Evolutionary conservation across 2,113 vertebrate genomes (phyloP).

Genomic region (Rana temporaria): DNA sequence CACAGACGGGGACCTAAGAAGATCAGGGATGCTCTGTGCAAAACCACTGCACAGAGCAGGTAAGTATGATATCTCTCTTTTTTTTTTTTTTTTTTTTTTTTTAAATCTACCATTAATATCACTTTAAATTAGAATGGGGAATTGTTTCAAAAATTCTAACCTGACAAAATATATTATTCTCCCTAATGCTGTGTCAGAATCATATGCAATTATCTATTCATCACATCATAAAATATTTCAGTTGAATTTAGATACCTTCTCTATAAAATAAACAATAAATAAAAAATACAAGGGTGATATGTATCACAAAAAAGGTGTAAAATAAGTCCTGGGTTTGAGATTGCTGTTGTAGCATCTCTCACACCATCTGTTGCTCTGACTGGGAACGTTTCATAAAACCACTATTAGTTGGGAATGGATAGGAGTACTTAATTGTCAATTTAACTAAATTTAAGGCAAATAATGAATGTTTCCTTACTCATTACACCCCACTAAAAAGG

Average conservation of each 20-base stretch:
- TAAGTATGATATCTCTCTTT: too few species aligned
- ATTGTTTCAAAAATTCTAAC: background rate
- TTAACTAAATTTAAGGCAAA: slow-evolving; percentile 27
- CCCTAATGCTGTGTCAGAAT: background rate
- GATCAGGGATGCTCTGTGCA: too few species aligned
- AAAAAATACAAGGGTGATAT: background rate
- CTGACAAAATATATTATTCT: too few species aligned
- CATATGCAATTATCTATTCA: background rate
- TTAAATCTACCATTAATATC: too few species aligned
- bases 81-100: too few species aligned
- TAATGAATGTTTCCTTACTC: slow-evolving; percentile 41
- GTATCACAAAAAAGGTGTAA: background rate
- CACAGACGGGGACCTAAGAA: too few species aligned
- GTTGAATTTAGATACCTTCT: too few species aligned
- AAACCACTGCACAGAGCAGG: too few species aligned
- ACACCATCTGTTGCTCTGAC: background rate
- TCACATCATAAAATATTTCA: background rate
- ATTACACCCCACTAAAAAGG: slow-evolving; percentile 52
- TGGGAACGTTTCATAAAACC: background rate
- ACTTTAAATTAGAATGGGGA: background rate
- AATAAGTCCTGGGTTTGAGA: background rate
- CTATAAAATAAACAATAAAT: background rate
- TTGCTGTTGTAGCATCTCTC: background rate
- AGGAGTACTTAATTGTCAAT: slow-evolving; percentile 45
- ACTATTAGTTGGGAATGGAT: slow-evolving; percentile 30